Evolutionary conservation across 2,888 invertebrate genomes (phyloP), one percentile per base, ranked within the genome.

Genomic region (Latrodectus hesperus): DNA sequence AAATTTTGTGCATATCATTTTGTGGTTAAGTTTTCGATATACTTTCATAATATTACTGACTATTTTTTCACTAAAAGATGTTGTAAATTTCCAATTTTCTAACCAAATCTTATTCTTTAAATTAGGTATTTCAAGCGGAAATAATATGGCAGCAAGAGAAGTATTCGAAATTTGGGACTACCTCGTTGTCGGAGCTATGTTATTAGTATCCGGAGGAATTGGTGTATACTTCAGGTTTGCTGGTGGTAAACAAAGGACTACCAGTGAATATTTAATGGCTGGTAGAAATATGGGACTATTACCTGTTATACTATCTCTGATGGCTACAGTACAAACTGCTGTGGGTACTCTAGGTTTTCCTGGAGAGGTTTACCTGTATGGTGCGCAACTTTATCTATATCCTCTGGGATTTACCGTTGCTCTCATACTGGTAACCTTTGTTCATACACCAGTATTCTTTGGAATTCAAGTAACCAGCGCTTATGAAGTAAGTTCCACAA

Each of bases 391-490:
- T 92, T 88, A 78, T 65, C 75, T 83, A 1, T 88, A 88, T 51
- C 88, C 88, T 1, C 93, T 95, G 16, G 93, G 96, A 22, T 95
- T 96, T 74, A 96, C 96, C 91, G 89, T 96, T 71, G 94, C 96
- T 0, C 96, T 96, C 90, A 94, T 94, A 1, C 90, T 97, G 10
- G 95, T 95, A 9, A 96, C 96, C 1, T 95, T 95, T 91, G 92
- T 96, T 65, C 97, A 96, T 92, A 93, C 97, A 84, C 97, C 97
- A 52, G 96, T 97, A 67, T 97, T 97, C 92, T 97, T 95, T 91
- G 95, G 95, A 89, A 93, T 97, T 5, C 95, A 96, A 92, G 95
- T 95, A 88, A 95, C 96, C 17, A 97, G 97, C 92, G 96, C 96
- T 78, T 98, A 97, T 92, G 96, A 98, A 94, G 95, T 95, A 92